A percentile compares a stretch with the other conserved stretches of the same genome.
phyloP scores from a whole-genome alignment of 2,113 vertebrate genomes.

The Rhinopomastus cyanomelas region DNA sequence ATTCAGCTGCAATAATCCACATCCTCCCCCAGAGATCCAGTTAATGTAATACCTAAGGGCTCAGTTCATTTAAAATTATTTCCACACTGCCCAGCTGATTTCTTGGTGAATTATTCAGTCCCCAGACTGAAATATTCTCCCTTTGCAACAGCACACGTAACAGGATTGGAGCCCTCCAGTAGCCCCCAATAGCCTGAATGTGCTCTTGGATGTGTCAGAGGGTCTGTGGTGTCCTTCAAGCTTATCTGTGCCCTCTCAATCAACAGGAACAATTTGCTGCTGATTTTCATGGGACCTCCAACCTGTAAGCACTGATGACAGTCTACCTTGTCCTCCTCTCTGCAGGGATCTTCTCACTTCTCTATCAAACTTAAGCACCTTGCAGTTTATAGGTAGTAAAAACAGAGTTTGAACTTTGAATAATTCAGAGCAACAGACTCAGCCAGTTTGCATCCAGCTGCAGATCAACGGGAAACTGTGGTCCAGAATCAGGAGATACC shows the following conservation, averaged over 20 bases:
- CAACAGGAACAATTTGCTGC: not conserved
- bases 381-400: not conserved
- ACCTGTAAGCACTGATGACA: not conserved
- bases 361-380: not conserved
- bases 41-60: constrained; percentile 63
- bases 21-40: constrained; percentile 50
- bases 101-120: constrained; percentile 48
- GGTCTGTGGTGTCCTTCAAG: not conserved
- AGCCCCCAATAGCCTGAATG: not conserved
- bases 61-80: constrained; percentile 46
- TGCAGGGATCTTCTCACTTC: not conserved
- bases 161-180: not conserved
- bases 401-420: not conserved
- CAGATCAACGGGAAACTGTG: not conserved
- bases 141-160: not conserved
- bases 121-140: not conserved
- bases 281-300: not conserved
- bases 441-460: not conserved
- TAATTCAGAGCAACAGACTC: not conserved
- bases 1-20: constrained; percentile 67
- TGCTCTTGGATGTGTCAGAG: not conserved
- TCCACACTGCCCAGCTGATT: constrained; percentile 59
- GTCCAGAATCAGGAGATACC: not conserved
- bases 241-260: not conserved
- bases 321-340: not conserved